Percentiles rank a stretch among this genome's conserved stretches.
These are phyloP conservation scores for Atherinosoma microstoma DNA, from an alignment of 2,797 vertebrate species.

Conservation along the genomic window DNA sequence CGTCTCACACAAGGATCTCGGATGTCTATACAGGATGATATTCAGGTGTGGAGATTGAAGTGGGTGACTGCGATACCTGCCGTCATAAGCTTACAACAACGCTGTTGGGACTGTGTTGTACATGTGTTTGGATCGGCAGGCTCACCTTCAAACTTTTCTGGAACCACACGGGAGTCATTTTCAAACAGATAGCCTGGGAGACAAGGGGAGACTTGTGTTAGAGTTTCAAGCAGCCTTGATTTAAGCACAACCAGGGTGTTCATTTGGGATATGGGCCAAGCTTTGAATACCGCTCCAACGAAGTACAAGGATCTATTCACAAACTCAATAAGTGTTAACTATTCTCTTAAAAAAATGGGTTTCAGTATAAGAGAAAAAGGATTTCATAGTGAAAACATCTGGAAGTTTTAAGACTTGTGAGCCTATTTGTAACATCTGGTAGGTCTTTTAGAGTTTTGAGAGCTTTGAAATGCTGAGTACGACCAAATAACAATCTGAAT, in stretches of 20 bases:
- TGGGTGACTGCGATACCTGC: constrained; percentile 8
- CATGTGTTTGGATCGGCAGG: neutral
- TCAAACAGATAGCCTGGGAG: constrained; percentile 91
- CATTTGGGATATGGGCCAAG: constrained; percentile 32
- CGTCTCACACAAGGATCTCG: constrained; percentile 32
- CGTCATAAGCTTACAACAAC: constrained; percentile 13
- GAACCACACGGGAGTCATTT: constrained; percentile 95
- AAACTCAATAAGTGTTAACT: constrained; percentile 14
- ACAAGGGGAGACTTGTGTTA: constrained; percentile 48
- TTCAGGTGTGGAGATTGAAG: constrained; percentile 19
- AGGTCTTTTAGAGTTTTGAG: neutral
- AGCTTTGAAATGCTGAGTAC: neutral
- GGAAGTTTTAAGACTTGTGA: neutral
- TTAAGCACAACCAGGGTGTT: neutral
- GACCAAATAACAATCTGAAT: constrained; percentile 39
- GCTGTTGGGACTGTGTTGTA: constrained; percentile 21
- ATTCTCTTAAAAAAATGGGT: neutral
- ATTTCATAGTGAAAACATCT: constrained; percentile 19
- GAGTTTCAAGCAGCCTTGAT: constrained; percentile 35
- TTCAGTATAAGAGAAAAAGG: neutral
- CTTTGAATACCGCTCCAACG: constrained; percentile 25
- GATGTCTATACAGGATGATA: constrained; percentile 33
- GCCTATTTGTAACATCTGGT: neutral
- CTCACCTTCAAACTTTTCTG: constrained; percentile 96
- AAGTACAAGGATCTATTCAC: constrained; percentile 30